phyloP scores from a whole-genome alignment of 2,888 invertebrate genomes.

The Sclerodermus sp. region DNA sequence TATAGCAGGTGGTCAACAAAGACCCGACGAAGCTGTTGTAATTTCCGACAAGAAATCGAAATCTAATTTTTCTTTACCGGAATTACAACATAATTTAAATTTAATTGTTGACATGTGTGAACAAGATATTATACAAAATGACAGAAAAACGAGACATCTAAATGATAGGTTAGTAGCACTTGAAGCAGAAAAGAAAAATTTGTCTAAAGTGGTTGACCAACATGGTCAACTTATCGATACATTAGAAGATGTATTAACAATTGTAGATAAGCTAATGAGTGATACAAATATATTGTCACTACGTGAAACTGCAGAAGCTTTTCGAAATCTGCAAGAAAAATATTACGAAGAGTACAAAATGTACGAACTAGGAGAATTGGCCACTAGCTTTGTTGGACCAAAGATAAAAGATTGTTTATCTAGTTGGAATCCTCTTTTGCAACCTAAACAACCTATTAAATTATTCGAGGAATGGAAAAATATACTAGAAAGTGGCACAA shows the following conservation, averaged over 20 bases:
- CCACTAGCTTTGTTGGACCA: constrained; percentile 82
- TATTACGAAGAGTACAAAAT: constrained; percentile 78
- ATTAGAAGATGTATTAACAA: constrained; percentile 69
- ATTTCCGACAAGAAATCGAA: constrained; percentile 63
- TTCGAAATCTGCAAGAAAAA: constrained; percentile 64
- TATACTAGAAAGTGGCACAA: constrained; percentile 60
- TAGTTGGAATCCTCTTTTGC: constrained; percentile 77
- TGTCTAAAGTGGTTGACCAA: constrained; percentile 68
- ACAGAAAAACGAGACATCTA: constrained; percentile 74
- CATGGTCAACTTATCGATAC: constrained; percentile 75
- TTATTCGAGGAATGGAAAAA: constrained; percentile 73
- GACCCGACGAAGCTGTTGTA: constrained; percentile 62
- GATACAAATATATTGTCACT: constrained; percentile 62
- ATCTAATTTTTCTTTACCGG: constrained; percentile 79
- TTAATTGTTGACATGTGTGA: constrained; percentile 91
- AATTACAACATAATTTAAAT: constrained; percentile 89
- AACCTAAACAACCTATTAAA: constrained; percentile 67
- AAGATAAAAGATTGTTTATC: constrained; percentile 75
- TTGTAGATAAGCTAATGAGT: constrained; percentile 67
- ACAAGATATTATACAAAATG: constrained; percentile 89
- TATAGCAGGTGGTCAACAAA: constrained; percentile 70
- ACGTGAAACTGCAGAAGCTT: constrained; percentile 63
- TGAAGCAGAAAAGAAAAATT: constrained; percentile 75
- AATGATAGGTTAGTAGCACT: constrained; percentile 79
- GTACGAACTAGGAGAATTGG: constrained; percentile 81